Conservation (phyloP, 2,113 vertebrate genomes). For the Forbesichthys agassizii region DNA sequence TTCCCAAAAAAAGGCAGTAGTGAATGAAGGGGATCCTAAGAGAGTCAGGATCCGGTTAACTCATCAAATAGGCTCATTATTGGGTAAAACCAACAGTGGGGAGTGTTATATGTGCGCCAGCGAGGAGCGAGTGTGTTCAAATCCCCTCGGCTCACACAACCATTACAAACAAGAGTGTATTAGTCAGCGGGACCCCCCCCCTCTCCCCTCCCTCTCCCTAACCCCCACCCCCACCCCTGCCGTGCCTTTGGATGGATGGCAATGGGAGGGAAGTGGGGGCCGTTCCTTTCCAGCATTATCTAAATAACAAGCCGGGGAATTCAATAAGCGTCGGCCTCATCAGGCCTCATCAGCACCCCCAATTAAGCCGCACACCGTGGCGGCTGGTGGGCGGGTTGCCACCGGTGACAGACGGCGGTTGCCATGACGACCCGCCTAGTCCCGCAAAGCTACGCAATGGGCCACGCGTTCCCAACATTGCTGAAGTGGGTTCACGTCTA, state of each 20-base stretch:
- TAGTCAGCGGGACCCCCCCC: conserved; percentile 27
- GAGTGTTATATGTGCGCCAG: conserved; percentile 37
- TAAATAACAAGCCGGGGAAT: conserved; percentile 69
- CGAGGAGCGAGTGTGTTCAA: conserved; percentile 40
- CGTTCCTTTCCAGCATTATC: conserved; percentile 60
- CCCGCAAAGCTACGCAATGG: conserved; percentile 14
- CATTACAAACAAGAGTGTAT: conserved; percentile 64
- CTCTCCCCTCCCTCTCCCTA: not conserved
- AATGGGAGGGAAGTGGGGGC: conserved; percentile 52
- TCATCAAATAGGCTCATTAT: conserved; percentile 55
- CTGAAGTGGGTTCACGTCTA: not conserved
- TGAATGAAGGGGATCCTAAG: conserved; percentile 5
- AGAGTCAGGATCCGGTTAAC: conserved; percentile 44
- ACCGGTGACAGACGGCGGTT: conserved; percentile 62
- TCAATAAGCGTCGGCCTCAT: conserved; percentile 71
- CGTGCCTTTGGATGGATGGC: conserved; percentile 60
- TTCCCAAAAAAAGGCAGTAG: not conserved
- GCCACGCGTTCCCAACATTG: conserved; percentile 28
- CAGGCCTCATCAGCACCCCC: conserved; percentile 70
- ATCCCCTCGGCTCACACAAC: conserved; percentile 47
- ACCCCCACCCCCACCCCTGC: conserved; percentile 33
- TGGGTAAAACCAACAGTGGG: conserved; percentile 53
- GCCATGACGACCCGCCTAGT: conserved; percentile 6
- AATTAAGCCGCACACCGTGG: conserved; percentile 65
- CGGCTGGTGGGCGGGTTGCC: conserved; percentile 59